Percentiles rank a stretch among this genome's conserved stretches.
phyloP scores from a whole-genome alignment of 2,888 invertebrate genomes.

The Oscheius myriophilus region DNA sequence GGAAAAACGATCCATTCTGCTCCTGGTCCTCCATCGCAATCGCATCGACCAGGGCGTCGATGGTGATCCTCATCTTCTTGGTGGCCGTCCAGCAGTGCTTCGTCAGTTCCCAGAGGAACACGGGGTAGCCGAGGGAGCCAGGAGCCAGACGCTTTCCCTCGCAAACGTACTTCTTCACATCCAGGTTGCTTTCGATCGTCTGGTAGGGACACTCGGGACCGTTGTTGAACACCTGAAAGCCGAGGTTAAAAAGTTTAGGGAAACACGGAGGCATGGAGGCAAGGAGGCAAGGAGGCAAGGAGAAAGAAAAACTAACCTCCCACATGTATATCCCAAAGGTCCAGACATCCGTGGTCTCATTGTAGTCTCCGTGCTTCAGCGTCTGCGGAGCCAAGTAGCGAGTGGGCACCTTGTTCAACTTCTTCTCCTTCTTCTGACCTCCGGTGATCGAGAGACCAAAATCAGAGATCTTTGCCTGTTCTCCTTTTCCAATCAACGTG shows the following conservation, averaged over 20 bases:
- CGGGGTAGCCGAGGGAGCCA: background rate
- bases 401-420: slow-evolving; percentile 7
- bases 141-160: background rate
- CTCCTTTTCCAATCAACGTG: slow-evolving; percentile 11
- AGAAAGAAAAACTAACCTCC: slow-evolving; percentile 7
- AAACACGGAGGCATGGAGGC: background rate
- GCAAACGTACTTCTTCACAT: slow-evolving; percentile 1
- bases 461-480: slow-evolving; percentile 28
- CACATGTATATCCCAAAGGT: slow-evolving; percentile 23
- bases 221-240: slow-evolving; percentile 11
- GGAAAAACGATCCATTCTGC: too few relatives aligned
- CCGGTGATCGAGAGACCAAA: slow-evolving; percentile 28
- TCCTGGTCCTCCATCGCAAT: too few relatives aligned
- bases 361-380: slow-evolving; percentile 3
- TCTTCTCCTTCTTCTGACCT: slow-evolving; percentile 20
- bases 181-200: background rate
- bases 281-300: background rate
- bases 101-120: slow-evolving; percentile 11
- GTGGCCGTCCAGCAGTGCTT: background rate
- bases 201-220: slow-evolving; percentile 4
- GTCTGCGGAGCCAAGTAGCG: slow-evolving; percentile 26
- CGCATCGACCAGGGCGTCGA: background rate
- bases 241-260: background rate
- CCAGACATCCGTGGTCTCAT: slow-evolving; percentile 19
- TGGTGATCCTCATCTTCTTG: background rate